Evolutionary conservation across 2,113 vertebrate genomes (phyloP), one percentile per base, ranked within the genome.

Genomic region (Symphodus melops): DNA sequence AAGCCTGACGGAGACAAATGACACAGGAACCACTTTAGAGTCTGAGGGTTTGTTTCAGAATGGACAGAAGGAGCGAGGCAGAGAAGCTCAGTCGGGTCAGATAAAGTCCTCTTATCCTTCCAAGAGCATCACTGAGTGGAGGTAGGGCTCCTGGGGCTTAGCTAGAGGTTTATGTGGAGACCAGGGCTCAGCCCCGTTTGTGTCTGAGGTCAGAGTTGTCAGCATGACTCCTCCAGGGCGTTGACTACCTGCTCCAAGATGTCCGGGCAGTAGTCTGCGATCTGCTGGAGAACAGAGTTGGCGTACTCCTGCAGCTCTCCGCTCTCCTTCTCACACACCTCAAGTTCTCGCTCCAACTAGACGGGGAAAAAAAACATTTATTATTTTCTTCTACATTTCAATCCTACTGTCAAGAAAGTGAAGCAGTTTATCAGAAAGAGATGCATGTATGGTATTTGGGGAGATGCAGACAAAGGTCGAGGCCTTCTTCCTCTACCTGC

Each of bases 231-330:
- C 89, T 99, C 98, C 49, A 99, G 92, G 4, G 98, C 96, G 0
- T 97, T 99, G 90, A 99, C 98, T 1, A 99, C 98, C 91, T 98
- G 97, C 92, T 99, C 98, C 88, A 99, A 95, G 93, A 99, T 99
- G 90, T 99, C 98, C 0, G 98, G 98, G 92, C 98, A 99, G 93
- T 97, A 97, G 83, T 99, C 98, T 0, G 98, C 97, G 17, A 99
- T 99, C 92, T 99, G 96, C 91, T 99, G 98, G n/a, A 99, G 94
- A 58, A 99, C 94, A 68, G 95, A 92, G 52, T 99, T 99, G 92
- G 98, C 98, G 44, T 97, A 99, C 80, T 99, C 98, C 94, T 99
- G 98, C 74, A 99, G 95, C 77, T 99, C 96, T 0, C 95, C 93
- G 0, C 93, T 98, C 91, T 99, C 97, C 85, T 89, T 94, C 89